Evolutionary conservation across 2,888 invertebrate species (phyloP), one percentile per base, ranked within the genome.

Genomic region (Drosophila paracracens): DNA sequence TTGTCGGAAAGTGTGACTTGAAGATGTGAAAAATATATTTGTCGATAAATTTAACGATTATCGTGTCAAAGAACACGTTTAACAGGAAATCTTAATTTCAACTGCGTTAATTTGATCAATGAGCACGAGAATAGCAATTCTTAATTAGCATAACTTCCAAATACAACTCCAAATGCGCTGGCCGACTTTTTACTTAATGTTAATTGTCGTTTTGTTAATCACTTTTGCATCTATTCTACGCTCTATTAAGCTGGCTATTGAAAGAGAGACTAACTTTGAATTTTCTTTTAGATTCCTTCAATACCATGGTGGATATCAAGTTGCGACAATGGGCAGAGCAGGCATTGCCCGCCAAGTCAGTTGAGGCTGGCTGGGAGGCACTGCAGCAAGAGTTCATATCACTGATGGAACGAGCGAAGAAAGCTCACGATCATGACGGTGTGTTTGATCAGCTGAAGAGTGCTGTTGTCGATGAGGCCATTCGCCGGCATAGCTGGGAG

Each of bases 301-400:
- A 97, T 93, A 97, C 97, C 0, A 95, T 96, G 48, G 96, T 97
- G 27, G 99, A 99, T 93, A 99, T 99, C 76, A 98, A 98, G 92
- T 94, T 99, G 18, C 96, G 98, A 74, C 97, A 99, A 88, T 99
- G 99, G 99, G 98, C 99, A 0, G 99, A 99, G 90, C 95, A 96
- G 73, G 96, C 96, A 58, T 94, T 99, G 63, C 99, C 99, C 0
- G 94, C 95, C 1, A 96, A 96, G 91, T 97, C 97, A 62, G 97
- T 98, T 3, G 96, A 97, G 93, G 95, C 96, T 58, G 97, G 93
- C 0, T 97, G 98, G 95, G 97, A 98, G 91, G 97, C 98, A 0
- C 93, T 98, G 33, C 95, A 96, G 89, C 94, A 94, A 74, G 96
- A 96, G 92, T 97, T 96, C 88, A 94, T 94, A 71, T 94, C 94